phyloP scores from a whole-genome alignment of 35 echinoderm and acorn worm species.

The Apostichopus parvimensis region DNA sequence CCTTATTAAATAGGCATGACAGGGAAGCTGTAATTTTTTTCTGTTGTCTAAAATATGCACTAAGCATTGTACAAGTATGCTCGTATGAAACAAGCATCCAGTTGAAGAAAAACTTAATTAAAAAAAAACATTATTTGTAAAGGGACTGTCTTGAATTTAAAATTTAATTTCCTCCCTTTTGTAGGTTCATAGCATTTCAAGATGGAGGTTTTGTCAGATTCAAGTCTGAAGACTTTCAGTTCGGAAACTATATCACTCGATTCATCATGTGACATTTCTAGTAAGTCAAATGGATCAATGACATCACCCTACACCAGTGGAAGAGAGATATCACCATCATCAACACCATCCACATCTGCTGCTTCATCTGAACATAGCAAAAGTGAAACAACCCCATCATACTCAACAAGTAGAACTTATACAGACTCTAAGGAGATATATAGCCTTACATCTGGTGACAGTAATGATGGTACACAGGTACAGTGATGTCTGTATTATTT shows the following conservation, averaged over 20 bases:
- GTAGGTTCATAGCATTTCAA: background rate
- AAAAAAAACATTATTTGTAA: too few species aligned
- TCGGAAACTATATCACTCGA: background rate
- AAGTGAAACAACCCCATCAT: background rate
- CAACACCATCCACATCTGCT: background rate
- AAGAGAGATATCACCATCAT: background rate
- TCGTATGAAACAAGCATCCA: too few species aligned
- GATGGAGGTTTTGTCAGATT: conserved; percentile 4
- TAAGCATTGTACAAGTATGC: too few species aligned
- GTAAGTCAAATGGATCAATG: background rate
- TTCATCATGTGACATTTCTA: background rate
- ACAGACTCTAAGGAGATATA: background rate
- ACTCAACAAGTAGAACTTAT: background rate
- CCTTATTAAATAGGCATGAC: too few species aligned
- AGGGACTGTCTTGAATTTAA: background rate
- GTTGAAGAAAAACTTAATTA: too few species aligned
- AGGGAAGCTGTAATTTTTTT: too few species aligned
- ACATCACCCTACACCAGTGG: background rate
- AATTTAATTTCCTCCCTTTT: background rate
- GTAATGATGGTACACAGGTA: background rate
- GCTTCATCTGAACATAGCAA: background rate
- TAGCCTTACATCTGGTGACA: background rate
- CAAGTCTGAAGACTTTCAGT: background rate
- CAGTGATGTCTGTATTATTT: background rate
- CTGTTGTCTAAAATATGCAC: too few species aligned